phyloP scores from a whole-genome alignment of 1,140 invertebrate species.

The Geopemphigus sp. region DNA sequence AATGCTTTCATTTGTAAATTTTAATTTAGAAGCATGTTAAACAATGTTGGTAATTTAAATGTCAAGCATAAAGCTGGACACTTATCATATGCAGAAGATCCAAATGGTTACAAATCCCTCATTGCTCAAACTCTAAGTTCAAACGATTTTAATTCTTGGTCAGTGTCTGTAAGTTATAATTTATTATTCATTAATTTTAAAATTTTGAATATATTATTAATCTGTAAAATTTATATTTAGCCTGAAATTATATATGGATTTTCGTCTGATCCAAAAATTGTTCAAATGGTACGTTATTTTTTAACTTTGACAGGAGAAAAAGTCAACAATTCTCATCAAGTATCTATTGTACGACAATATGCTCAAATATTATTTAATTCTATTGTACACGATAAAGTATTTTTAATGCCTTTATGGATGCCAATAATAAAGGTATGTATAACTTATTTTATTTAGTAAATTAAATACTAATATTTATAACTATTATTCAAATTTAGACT shows the following conservation, averaged over 20 bases:
- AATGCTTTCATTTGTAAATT: no score
- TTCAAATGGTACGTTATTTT: conserved; percentile 65
- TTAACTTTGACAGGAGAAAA: conserved; percentile 54
- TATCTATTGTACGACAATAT: conserved; percentile 65
- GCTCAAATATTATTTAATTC: conserved; percentile 81
- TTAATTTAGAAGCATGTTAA: conserved; percentile 63
- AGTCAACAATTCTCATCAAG: conserved; percentile 54
- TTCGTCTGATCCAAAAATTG: conserved; percentile 60
- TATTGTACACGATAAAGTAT: conserved; percentile 79
- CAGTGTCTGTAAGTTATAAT: conserved; percentile 54
- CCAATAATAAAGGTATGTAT: conserved; percentile 66
- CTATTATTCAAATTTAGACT: background rate
- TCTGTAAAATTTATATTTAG: conserved; percentile 53
- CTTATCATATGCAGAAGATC: conserved; percentile 83
- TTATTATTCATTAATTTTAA: background rate
- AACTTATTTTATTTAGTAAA: background rate
- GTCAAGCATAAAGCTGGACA: conserved; percentile 88
- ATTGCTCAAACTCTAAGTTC: conserved; percentile 79
- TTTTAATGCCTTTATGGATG: conserved; percentile 72
- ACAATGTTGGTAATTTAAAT: conserved; percentile 70
- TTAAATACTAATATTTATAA: background rate
- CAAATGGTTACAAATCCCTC: conserved; percentile 79
- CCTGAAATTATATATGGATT: conserved; percentile 59
- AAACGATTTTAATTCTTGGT: conserved; percentile 71
- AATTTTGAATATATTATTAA: background rate